These are phyloP conservation scores for Chanos chanos DNA, from an alignment of 2,797 vertebrate genomes.

Conservation along the genomic window DNA sequence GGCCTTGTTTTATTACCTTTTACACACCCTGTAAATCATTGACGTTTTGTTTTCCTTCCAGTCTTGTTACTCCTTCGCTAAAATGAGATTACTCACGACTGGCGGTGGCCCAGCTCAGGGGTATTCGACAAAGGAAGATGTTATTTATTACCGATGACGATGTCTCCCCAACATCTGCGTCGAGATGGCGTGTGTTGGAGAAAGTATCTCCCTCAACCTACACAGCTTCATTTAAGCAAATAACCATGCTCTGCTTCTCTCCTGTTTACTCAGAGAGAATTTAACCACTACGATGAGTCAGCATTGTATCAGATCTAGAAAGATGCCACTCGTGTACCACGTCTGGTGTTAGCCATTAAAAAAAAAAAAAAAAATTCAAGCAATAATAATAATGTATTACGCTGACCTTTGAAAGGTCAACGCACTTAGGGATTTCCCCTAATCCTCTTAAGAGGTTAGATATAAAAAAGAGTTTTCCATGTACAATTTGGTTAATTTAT, in stretches of 20 bases:
- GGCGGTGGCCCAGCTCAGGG: conserved; percentile 26
- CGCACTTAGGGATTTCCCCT: too few relatives aligned
- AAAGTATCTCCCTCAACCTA: background rate
- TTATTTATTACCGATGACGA: conserved; percentile 33
- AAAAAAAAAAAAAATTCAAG: too few relatives aligned
- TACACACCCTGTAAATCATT: conserved; percentile 43
- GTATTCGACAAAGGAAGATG: conserved; percentile 30
- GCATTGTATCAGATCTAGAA: too few relatives aligned
- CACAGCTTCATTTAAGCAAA: background rate
- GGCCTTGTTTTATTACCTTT: conserved; percentile 55
- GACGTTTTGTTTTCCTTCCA: conserved; percentile 41
- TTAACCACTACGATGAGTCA: too few relatives aligned
- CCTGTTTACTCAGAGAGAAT: too few relatives aligned
- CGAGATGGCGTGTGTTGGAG: conserved; percentile 5
- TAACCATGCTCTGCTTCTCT: background rate
- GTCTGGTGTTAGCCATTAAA: too few relatives aligned
- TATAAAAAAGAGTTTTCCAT: too few relatives aligned
- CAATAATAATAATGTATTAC: too few relatives aligned
- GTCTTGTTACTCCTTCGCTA: conserved; percentile 27
- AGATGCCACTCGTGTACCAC: too few relatives aligned
- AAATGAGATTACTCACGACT: conserved; percentile 38
- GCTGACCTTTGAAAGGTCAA: too few relatives aligned
- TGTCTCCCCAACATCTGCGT: conserved; percentile 27
- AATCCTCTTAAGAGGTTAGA: too few relatives aligned
- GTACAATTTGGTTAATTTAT: too few relatives aligned